These are phyloP conservation scores for Penaeus vannamei DNA, from an alignment of 1,140 invertebrate species.

Conservation along the genomic window DNA sequence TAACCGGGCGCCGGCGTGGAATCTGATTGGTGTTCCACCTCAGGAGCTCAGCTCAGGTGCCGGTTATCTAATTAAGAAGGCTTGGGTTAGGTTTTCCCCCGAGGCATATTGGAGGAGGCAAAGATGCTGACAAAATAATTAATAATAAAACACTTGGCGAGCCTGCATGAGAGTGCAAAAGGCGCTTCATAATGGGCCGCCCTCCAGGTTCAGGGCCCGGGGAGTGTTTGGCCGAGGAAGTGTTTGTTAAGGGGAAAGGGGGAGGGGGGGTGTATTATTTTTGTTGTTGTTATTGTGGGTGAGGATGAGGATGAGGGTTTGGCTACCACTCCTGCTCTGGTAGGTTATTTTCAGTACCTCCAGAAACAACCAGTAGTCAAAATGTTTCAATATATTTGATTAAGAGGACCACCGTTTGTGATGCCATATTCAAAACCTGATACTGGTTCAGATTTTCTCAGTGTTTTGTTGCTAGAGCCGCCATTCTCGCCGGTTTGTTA, in stretches of 20 bases:
- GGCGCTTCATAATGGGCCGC: constrained; percentile 45
- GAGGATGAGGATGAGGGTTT: no score
- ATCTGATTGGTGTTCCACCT: constrained; percentile 37
- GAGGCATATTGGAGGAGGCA: constrained; percentile 53
- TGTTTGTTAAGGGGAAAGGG: constrained; percentile 23
- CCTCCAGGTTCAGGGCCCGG: constrained; percentile 14
- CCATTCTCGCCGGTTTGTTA: no score
- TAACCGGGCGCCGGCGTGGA: neutral
- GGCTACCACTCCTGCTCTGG: no score
- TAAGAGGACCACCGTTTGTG: neutral
- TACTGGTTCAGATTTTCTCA: no score
- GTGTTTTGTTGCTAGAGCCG: no score
- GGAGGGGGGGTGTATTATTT: no score
- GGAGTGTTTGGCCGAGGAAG: constrained; percentile 4
- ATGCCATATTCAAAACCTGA: no score
- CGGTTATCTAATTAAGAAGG: constrained; percentile 58
- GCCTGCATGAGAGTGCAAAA: constrained; percentile 62
- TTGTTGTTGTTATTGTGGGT: no score
- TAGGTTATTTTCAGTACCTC: neutral
- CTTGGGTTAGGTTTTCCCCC: constrained; percentile 24
- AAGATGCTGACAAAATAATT: constrained; percentile 64
- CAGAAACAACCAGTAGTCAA: neutral
- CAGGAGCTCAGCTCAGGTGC: constrained; percentile 9
- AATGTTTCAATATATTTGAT: neutral
- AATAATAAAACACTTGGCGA: constrained; percentile 64